Conservation (phyloP, 2,797 vertebrate species). For the Phrynocephalus forsythii region DNA sequence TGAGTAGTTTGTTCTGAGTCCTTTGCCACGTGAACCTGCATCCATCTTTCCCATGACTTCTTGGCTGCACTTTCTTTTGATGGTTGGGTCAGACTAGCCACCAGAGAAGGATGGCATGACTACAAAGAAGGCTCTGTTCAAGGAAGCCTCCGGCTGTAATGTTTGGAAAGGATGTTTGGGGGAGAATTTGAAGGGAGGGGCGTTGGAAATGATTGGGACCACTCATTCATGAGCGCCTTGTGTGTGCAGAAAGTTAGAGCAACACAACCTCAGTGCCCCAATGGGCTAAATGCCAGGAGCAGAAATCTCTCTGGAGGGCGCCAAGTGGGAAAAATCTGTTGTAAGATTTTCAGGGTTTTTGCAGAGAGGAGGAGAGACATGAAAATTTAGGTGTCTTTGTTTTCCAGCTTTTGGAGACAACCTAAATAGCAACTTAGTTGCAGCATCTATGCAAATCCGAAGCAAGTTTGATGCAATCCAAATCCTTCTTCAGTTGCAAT, state of each 20-base stretch:
- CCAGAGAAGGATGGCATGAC: too few species aligned
- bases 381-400: constrained; percentile 53
- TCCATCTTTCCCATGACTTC: not conserved
- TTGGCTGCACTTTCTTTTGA: not conserved
- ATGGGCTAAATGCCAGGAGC: too few species aligned
- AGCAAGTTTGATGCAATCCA: constrained; percentile 42
- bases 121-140: not conserved
- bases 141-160: not conserved
- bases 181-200: too few species aligned
- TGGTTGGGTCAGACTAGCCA: not conserved
- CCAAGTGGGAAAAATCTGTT: not conserved
- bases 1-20: too few species aligned
- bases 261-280: not conserved
- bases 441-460: constrained; percentile 60
- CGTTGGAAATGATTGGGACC: too few species aligned
- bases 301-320: not conserved
- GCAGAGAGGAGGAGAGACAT: constrained; percentile 49
- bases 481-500: constrained; percentile 51
- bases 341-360: constrained; percentile 50
- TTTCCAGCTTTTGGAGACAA: constrained; percentile 60
- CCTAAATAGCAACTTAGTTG: constrained; percentile 71
- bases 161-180: too few species aligned
- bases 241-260: too few species aligned
- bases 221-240: too few species aligned
- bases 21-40: too few species aligned